These are phyloP conservation scores for Orthonyx spaldingii DNA, from an alignment of 2,113 vertebrate genomes.

Conservation along the genomic window DNA sequence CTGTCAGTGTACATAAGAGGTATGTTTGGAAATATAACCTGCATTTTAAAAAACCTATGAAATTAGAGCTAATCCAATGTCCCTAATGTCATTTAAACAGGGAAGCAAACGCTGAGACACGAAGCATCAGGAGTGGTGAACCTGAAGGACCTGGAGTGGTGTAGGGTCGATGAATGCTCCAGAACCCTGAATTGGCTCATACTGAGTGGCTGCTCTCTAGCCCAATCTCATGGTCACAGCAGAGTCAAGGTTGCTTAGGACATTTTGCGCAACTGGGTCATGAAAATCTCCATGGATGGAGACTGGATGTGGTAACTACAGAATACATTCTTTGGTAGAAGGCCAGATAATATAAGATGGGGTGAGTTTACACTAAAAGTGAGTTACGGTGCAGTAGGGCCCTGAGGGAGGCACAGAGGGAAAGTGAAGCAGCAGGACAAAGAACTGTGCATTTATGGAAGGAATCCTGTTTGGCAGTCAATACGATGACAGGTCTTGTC, in stretches of 20 bases:
- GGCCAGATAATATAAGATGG: background rate
- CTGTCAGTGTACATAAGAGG: background rate
- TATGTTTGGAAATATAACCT: background rate
- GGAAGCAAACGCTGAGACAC: background rate
- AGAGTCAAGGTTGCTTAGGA: background rate
- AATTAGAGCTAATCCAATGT: background rate
- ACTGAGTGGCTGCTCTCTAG: rapidly evolving
- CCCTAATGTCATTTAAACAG: background rate
- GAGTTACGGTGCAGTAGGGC: background rate
- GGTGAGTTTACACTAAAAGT: background rate
- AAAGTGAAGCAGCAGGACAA: background rate
- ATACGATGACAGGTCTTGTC: background rate
- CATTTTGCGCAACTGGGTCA: background rate
- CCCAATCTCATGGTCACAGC: background rate
- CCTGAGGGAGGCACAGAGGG: background rate
- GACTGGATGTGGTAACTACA: background rate
- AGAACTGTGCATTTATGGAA: background rate
- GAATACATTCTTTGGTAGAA: background rate
- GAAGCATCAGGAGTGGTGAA: background rate
- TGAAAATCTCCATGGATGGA: background rate
- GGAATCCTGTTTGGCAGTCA: background rate
- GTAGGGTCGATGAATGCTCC: background rate
- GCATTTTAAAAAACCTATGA: background rate
- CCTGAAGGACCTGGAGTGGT: background rate
- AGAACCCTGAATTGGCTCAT: background rate